These are phyloP conservation scores for Anoplolepis gracilipes DNA, from an alignment of 1,140 invertebrate species.

Conservation along the genomic window DNA sequence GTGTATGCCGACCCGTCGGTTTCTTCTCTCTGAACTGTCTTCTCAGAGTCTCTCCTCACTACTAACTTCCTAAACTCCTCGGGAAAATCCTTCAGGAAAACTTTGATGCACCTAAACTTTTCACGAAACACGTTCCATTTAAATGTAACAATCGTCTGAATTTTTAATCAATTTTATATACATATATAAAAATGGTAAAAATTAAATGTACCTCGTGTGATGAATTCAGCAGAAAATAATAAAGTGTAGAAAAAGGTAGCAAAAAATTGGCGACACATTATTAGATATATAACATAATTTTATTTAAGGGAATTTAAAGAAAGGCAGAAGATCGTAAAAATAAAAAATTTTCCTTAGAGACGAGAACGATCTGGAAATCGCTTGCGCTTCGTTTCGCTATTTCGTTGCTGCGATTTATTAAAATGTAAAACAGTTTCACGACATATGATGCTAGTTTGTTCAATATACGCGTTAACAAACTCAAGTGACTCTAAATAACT, in stretches of 20 bases:
- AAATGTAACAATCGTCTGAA: background rate
- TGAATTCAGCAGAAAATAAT: no score
- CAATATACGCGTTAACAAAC: no score
- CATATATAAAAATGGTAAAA: background rate
- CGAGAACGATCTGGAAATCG: no score
- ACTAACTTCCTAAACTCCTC: constrained; percentile 32
- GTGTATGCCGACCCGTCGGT: constrained; percentile 65
- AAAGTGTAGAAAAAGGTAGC: no score
- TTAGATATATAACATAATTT: no score
- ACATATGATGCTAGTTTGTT: no score
- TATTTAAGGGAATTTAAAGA: no score
- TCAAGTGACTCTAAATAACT: background rate
- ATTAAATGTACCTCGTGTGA: background rate
- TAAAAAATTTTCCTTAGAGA: background rate
- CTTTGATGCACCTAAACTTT: background rate
- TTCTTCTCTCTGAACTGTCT: constrained; percentile 53
- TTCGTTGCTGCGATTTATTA: no score
- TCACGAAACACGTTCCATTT: background rate
- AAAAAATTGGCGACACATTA: no score
- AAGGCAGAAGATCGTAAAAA: background rate
- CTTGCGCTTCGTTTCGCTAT: no score
- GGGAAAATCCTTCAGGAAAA: background rate
- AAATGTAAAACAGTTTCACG: no score
- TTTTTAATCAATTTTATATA: background rate
- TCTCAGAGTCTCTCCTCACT: background rate